A percentile compares a stretch with the other conserved stretches of the same genome.
Conservation (phyloP, 2,113 vertebrate species). For the Telmatochromis sp. region DNA sequence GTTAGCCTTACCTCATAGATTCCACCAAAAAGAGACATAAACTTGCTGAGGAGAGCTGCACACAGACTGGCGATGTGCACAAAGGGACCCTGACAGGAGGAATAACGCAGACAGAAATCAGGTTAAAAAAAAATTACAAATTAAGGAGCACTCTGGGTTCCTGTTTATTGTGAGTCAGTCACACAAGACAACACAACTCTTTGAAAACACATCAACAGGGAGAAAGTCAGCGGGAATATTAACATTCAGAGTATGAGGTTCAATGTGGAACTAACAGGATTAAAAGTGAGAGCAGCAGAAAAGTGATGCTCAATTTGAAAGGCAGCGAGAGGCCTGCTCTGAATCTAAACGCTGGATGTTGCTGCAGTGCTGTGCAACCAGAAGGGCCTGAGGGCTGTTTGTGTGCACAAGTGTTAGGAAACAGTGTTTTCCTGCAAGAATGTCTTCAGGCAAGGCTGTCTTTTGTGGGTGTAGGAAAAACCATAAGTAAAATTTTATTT, state of each 20-base stretch:
- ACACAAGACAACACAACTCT: background rate
- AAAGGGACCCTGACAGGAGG: constrained; percentile 82
- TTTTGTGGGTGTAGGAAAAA: background rate
- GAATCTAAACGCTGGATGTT: background rate
- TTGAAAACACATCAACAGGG: background rate
- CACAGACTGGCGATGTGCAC: constrained; percentile 97
- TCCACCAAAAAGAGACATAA: constrained; percentile 95
- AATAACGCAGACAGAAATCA: background rate
- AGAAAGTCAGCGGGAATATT: background rate
- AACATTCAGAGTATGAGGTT: constrained; percentile 1
- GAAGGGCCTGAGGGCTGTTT: background rate
- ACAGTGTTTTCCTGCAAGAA: background rate
- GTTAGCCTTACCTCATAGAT: constrained; percentile 84
- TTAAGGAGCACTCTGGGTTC: background rate
- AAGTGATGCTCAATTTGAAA: background rate
- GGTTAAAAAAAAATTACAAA: background rate
- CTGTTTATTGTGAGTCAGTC: background rate
- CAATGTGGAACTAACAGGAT: constrained; percentile 29
- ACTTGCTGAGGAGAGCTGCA: constrained; percentile 90
- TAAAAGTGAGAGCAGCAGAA: constrained; percentile 3
- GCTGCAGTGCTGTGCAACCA: background rate
- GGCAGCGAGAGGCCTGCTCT: background rate
- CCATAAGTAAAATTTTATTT: background rate
- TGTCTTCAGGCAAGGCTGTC: background rate
- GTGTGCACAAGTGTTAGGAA: background rate